phyloP scores from a whole-genome alignment of 2,888 invertebrate genomes.

The Hydrotaea cyrtoneurina region DNA sequence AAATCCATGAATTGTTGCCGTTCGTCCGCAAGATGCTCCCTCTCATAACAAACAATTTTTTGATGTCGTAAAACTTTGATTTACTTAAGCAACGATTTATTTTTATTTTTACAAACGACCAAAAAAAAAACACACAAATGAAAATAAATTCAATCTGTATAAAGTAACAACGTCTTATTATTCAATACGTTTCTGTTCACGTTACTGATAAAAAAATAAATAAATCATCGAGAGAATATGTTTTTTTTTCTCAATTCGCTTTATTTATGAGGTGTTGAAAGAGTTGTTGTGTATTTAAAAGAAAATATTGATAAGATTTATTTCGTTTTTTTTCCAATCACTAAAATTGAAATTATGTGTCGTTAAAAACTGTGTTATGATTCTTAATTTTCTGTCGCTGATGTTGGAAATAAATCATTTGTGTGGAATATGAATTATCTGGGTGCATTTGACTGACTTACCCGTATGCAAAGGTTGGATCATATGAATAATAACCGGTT shows the following conservation, averaged over 20 bases:
- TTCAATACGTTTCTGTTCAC: background rate
- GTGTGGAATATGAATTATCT: background rate
- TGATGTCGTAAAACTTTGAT: slow-evolving; percentile 40
- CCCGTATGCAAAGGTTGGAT: slow-evolving; percentile 94
- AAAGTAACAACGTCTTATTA: background rate
- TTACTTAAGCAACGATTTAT: background rate
- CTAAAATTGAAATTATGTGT: background rate
- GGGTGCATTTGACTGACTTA: slow-evolving; percentile 82
- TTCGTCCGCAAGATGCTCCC: background rate
- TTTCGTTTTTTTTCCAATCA: background rate
- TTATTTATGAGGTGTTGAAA: slow-evolving; percentile 64
- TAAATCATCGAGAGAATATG: slow-evolving; percentile 50
- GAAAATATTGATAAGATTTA: slow-evolving; percentile 59
- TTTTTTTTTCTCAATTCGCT: background rate
- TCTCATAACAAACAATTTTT: background rate
- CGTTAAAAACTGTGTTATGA: background rate
- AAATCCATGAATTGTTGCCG: slow-evolving; percentile 44
- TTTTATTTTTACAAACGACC: too few species aligned
- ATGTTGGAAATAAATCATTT: background rate
- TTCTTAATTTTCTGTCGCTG: background rate
- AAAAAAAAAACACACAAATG: background rate
- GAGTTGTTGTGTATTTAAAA: slow-evolving; percentile 58
- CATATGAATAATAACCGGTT: slow-evolving; percentile 95
- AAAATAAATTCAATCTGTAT: slow-evolving; percentile 25
- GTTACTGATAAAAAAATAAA: slow-evolving; percentile 28